phyloP scores from a whole-genome alignment of 2,113 vertebrate genomes.

The Neodontobutis hainanensis region DNA sequence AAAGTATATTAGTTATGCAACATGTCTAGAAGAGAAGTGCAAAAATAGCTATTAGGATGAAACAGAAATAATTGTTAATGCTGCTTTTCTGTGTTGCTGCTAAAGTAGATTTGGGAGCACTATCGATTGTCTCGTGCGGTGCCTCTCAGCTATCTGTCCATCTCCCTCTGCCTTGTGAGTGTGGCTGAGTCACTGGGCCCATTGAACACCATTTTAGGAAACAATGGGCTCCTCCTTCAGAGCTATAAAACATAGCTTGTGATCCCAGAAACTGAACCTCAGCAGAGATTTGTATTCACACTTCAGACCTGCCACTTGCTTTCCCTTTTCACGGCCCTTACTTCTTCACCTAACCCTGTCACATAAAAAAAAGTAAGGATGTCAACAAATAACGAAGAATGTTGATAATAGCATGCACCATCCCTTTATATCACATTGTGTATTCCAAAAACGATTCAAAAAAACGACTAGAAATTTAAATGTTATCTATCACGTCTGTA shows the following conservation, averaged over 20 bases:
- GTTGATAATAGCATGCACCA: background rate
- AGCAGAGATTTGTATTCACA: background rate
- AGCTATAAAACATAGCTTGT: slow-evolving; percentile 39
- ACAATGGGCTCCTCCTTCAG: slow-evolving; percentile 58
- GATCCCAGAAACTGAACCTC: slow-evolving; percentile 2
- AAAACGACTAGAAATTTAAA: background rate
- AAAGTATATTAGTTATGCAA: slow-evolving; percentile 19
- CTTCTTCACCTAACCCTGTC: background rate
- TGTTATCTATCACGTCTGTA: background rate
- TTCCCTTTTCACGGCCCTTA: background rate
- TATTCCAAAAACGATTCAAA: background rate
- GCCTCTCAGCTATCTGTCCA: slow-evolving; percentile 9
- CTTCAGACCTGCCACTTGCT: background rate
- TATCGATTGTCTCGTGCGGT: background rate
- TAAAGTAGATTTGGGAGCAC: background rate
- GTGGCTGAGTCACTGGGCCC: slow-evolving; percentile 26
- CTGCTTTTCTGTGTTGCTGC: background rate
- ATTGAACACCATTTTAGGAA: slow-evolving; percentile 69
- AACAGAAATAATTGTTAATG: no score
- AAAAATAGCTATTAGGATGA: background rate
- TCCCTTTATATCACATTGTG: background rate
- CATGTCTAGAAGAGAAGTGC: background rate
- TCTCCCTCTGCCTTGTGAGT: slow-evolving; percentile 22
- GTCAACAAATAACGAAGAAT: background rate
- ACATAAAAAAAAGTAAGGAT: background rate